phyloP scores from a whole-genome alignment of 2,113 vertebrate genomes.

The Pterocles orientalis region DNA sequence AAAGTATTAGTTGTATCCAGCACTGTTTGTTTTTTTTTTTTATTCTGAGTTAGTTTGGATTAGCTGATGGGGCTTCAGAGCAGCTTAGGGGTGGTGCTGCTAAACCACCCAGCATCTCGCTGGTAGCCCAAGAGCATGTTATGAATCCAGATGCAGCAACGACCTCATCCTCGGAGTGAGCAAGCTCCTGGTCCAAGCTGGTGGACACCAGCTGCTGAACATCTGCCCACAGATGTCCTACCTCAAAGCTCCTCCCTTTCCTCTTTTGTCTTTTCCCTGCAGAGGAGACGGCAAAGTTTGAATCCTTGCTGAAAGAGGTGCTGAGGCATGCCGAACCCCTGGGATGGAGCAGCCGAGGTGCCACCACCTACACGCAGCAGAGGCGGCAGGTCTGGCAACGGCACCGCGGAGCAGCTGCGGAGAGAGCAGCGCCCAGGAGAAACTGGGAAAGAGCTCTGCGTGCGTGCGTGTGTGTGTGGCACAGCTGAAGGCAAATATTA shows the following conservation, averaged over 20 bases:
- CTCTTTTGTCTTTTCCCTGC: background rate
- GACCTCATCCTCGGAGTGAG: background rate
- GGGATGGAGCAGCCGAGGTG: background rate
- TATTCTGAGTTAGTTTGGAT: background rate
- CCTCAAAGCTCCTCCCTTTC: background rate
- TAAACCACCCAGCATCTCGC: background rate
- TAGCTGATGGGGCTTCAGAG: background rate
- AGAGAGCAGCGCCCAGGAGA: background rate
- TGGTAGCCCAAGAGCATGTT: accelerated
- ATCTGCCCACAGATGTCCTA: background rate
- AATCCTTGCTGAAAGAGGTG: background rate
- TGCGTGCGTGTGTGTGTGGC: background rate
- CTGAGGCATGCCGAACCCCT: background rate
- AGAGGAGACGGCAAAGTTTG: too few species aligned
- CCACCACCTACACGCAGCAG: background rate
- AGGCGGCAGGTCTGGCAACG: background rate
- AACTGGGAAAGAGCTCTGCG: background rate
- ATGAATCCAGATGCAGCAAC: background rate
- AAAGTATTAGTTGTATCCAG: background rate
- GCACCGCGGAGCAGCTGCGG: background rate
- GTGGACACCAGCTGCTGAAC: background rate
- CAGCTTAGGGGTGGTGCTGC: background rate
- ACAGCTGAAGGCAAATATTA: background rate
- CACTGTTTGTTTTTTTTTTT: background rate
- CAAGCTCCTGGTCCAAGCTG: background rate